These are phyloP conservation scores for Sinodicranocentrus sp. DNA, from an alignment of 2,888 invertebrate species.

Conservation along the genomic window DNA sequence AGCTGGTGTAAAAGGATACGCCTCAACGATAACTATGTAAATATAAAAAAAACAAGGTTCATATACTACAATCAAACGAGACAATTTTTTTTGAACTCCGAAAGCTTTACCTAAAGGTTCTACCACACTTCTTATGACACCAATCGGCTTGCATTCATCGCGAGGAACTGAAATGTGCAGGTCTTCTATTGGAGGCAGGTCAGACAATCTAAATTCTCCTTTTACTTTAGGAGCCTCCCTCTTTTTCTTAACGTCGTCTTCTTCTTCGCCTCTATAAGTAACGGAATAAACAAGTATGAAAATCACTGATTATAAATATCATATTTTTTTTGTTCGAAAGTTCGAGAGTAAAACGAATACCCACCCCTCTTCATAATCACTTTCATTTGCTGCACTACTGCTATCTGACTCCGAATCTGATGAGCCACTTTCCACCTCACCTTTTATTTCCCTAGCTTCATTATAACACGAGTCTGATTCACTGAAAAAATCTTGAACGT, in stretches of 20 bases:
- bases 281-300: slow-evolving; percentile 12
- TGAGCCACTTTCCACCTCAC: slow-evolving; percentile 49
- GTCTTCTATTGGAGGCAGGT: slow-evolving; percentile 90
- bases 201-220: slow-evolving; percentile 83
- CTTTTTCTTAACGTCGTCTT: slow-evolving; percentile 23
- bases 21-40: slow-evolving; percentile 86
- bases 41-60: slow-evolving; percentile 77
- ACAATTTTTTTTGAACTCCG: slow-evolving; percentile 19
- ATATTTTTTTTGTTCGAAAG: too few relatives aligned
- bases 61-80: slow-evolving; percentile 37
- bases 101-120: slow-evolving; percentile 83
- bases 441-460: slow-evolving; percentile 33
- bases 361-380: slow-evolving; percentile 39
- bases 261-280: slow-evolving; percentile 17
- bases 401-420: slow-evolving; percentile 66
- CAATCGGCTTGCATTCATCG: slow-evolving; percentile 86
- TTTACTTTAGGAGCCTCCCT: slow-evolving; percentile 77
- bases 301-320: too few relatives aligned
- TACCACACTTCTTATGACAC: slow-evolving; percentile 85
- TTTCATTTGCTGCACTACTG: neutral
- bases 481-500: slow-evolving; percentile 26
- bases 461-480: slow-evolving; percentile 32
- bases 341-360: too few relatives aligned
- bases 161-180: slow-evolving; percentile 88
- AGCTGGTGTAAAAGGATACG: slow-evolving; percentile 86